Base-by-base conservation (phyloP, 2,888 invertebrate genomes). In the Byasa hedistus region DNA sequence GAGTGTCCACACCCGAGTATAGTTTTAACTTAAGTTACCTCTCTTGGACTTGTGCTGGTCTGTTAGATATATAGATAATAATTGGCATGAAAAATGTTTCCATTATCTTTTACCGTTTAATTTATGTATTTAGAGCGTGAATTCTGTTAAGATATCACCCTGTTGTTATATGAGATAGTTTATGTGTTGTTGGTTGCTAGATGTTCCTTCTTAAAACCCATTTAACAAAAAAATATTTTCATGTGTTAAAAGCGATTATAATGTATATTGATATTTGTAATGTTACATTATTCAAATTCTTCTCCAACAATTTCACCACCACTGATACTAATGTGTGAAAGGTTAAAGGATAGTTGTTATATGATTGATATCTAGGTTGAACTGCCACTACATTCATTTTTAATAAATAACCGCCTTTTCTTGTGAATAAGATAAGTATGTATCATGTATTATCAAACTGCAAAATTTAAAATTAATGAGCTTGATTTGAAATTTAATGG, bases 21-120 rank as follows among this genome's bases (percentile, higher is more conserved):
- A 84, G 79, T 81, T 81, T 85, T 81, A 81, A 81, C n/a, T 80
- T 79, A 83, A 79, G 84, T 86, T 86, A 86, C 82, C 80, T 79
- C 78, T 85, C 80, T 84, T 79, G 80, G 83, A 83, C 83, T 80
- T 82, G 80, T 80, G 81, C 81, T 83, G 83, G 75, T 86, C 83
- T 86, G 81, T 85, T 86, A 87, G 87, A 80, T 81, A 87, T 86
- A 83, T 81, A 76, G 77, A 74, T 76, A 75, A 76, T 79, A 73
- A 79, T 66, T 71, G 64, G 68, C 81, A 62, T 62, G 81, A 83
- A 80, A 81, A 82, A 82, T 82, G 82, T 86, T 87, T 83, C 80
- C 79, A 77, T 81, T 77, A 80, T 77, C 71, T 65, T 70, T 48
- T 44, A 80, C 61, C 68, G 36, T 65, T 69, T 70, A 59, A 57